Conservation (phyloP, 2,888 invertebrate genomes). For the Ethmia dodecea region DNA sequence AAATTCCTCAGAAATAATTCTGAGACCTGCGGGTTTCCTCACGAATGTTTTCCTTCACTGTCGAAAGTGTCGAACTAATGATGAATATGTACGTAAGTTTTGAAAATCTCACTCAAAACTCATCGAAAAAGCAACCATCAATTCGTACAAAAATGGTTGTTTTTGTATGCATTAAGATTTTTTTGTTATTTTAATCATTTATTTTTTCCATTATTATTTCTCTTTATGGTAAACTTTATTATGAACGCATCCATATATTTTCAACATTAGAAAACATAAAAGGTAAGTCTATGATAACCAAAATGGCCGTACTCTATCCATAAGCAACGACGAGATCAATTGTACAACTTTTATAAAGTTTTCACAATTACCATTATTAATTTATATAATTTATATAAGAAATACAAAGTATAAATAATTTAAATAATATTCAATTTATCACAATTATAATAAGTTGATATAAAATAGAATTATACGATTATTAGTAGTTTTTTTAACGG, state of each 20-base stretch:
- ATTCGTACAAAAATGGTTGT: too few relatives aligned
- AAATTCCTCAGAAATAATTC: too few relatives aligned
- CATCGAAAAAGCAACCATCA: too few relatives aligned
- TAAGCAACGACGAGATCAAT: background rate
- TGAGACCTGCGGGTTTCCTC: too few relatives aligned
- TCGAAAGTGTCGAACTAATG: too few relatives aligned
- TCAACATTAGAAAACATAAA: background rate
- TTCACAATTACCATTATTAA: background rate
- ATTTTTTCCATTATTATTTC: too few relatives aligned
- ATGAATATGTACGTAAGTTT: too few relatives aligned
- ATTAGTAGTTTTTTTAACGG: conserved; percentile 41
- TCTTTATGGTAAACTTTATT: too few relatives aligned
- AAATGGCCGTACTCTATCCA: background rate
- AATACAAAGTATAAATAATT: background rate
- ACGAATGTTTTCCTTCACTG: too few relatives aligned
- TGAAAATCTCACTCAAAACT: too few relatives aligned
- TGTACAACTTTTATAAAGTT: background rate
- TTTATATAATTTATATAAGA: background rate
- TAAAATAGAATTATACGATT: background rate
- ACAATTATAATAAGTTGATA: background rate
- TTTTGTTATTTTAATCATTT: too few relatives aligned
- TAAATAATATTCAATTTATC: background rate
- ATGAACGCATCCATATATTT: background rate
- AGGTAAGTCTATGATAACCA: background rate
- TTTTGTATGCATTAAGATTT: too few relatives aligned